Evolutionary conservation across 2,797 vertebrate species (phyloP).

Genomic region (Poeciliopsis infans): DNA sequence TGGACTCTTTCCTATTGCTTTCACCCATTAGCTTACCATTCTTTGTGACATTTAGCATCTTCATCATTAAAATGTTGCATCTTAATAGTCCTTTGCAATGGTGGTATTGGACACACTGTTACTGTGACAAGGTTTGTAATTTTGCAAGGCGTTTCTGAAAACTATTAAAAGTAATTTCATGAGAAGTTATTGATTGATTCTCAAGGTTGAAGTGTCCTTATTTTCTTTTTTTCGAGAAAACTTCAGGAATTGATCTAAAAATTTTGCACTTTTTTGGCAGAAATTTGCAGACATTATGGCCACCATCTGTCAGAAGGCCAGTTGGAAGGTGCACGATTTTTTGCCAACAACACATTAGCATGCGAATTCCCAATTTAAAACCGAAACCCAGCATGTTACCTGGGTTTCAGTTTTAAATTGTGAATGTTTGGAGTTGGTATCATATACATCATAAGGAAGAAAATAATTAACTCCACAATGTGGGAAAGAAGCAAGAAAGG

Average conservation of each 20-base stretch:
- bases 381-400: not conserved
- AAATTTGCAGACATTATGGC: not conserved
- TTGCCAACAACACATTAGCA: not conserved
- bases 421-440: not conserved
- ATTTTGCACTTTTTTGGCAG: too few species aligned
- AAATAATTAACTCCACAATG: not conserved
- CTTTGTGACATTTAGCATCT: not conserved
- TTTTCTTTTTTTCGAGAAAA: too few species aligned
- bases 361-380: not conserved
- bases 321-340: not conserved
- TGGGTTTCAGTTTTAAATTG: too few species aligned
- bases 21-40: not conserved
- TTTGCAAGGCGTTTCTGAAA: not conserved
- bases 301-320: not conserved
- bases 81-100: not conserved
- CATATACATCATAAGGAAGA: not conserved
- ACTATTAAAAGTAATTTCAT: not conserved
- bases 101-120: not conserved
- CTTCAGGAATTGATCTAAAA: too few species aligned
- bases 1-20: not conserved
- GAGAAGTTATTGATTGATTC: not conserved
- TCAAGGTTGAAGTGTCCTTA: too few species aligned
- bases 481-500: not conserved
- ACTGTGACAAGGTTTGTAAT: not conserved
- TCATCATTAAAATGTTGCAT: not conserved